Conservation (phyloP, 2,113 vertebrate genomes). For the Deroptyus accipitrinus region DNA sequence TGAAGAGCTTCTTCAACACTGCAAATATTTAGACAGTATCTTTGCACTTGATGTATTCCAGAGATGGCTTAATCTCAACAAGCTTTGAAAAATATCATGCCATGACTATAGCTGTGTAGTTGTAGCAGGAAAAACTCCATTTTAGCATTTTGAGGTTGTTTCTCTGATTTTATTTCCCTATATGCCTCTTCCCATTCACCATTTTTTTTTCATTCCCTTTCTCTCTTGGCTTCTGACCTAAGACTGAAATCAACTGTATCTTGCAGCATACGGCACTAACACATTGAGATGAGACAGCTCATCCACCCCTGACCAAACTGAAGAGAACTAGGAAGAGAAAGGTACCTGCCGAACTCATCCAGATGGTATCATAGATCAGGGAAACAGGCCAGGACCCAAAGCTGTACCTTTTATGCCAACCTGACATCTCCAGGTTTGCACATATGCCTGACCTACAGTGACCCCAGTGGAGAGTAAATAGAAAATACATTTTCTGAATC, state of each 20-base stretch:
- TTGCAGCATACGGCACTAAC: conserved; percentile 11
- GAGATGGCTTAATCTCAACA: neutral
- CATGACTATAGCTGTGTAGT: neutral
- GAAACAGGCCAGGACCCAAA: neutral
- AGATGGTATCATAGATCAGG: neutral
- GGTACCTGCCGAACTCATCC: neutral
- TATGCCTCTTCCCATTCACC: neutral
- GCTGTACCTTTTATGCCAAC: neutral
- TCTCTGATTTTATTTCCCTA: neutral
- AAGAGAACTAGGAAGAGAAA: neutral
- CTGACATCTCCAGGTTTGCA: neutral
- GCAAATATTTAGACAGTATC: neutral
- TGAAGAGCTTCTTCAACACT: neutral
- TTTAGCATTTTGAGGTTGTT: neutral
- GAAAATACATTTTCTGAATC: neutral
- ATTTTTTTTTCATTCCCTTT: neutral
- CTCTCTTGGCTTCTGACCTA: conserved; percentile 1
- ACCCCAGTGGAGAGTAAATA: neutral
- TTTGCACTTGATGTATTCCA: neutral
- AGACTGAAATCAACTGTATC: conserved; percentile 23
- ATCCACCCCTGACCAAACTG: neutral
- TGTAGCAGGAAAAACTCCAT: neutral
- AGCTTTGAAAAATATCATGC: neutral
- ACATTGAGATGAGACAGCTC: neutral
- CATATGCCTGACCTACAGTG: neutral